These are phyloP conservation scores for Lithophane socia DNA, from an alignment of 2,888 invertebrate genomes.

Conservation along the genomic window DNA sequence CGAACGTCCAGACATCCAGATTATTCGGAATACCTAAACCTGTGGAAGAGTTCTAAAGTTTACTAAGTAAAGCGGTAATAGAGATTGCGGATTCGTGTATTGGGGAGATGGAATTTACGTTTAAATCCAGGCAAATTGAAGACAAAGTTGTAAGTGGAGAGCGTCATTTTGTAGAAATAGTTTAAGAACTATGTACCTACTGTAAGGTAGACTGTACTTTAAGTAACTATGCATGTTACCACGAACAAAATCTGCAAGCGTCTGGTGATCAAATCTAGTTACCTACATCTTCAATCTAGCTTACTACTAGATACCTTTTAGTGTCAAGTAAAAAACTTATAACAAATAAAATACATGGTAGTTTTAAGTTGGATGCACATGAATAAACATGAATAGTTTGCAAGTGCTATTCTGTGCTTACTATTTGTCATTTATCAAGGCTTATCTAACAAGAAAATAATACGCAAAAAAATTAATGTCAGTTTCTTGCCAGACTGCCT, in stretches of 20 bases:
- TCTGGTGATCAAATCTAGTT: not conserved
- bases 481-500: not conserved
- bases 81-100: constrained; percentile 31
- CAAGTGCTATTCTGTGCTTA: not conserved
- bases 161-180: constrained; percentile 11
- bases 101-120: constrained; percentile 38
- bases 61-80: constrained; percentile 29
- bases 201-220: not conserved
- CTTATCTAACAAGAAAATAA: not conserved
- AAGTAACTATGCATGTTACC: not conserved
- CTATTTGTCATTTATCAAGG: not conserved
- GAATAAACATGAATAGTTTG: not conserved
- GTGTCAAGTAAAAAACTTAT: not conserved
- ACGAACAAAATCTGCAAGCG: not conserved
- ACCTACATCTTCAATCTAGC: not conserved
- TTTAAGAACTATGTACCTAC: not conserved
- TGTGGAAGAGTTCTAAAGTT: constrained; percentile 30
- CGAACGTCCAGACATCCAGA: constrained; percentile 22
- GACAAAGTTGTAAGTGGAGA: constrained; percentile 32
- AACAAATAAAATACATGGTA: not conserved
- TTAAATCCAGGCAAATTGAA: constrained; percentile 33
- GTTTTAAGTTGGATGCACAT: not conserved
- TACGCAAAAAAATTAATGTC: not conserved
- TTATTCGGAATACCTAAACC: constrained; percentile 32
- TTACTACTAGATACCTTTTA: not conserved